Evolutionary conservation across 2,113 vertebrate species (phyloP).

Genomic region (Fukomys damarensis): DNA sequence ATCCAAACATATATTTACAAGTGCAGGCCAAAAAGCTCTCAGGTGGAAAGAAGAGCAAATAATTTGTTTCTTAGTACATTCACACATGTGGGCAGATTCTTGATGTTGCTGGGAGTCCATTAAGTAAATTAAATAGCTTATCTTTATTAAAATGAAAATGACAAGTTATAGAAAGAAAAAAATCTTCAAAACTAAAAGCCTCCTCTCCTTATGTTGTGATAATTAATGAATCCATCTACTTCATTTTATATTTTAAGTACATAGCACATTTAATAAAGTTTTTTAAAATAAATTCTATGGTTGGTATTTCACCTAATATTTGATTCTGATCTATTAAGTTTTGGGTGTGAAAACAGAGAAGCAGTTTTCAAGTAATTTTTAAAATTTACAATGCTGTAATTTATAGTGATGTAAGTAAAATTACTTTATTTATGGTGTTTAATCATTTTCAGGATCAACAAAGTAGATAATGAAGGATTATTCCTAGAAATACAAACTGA

Average conservation of each 20-base stretch:
- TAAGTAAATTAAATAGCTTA: not conserved
- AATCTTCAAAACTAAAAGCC: not conserved
- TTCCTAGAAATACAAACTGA: not conserved
- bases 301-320: not conserved
- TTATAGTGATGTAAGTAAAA: not conserved
- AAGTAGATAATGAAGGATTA: not conserved
- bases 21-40: not conserved
- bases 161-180: not conserved
- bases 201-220: not conserved
- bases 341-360: not conserved
- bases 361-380: not conserved
- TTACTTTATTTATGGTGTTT: not conserved
- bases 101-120: not conserved
- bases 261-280: not conserved
- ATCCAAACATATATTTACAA: conserved; percentile 13
- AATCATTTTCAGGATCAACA: not conserved
- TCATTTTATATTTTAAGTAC: conserved; percentile 20
- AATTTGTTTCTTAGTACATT: not conserved
- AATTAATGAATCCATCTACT: not conserved
- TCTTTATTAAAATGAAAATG: not conserved
- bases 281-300: not conserved
- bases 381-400: not conserved
- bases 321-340: not conserved
- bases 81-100: not conserved
- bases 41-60: not conserved